Conservation (phyloP, 1,140 invertebrate species). For the Bombus confusus region DNA sequence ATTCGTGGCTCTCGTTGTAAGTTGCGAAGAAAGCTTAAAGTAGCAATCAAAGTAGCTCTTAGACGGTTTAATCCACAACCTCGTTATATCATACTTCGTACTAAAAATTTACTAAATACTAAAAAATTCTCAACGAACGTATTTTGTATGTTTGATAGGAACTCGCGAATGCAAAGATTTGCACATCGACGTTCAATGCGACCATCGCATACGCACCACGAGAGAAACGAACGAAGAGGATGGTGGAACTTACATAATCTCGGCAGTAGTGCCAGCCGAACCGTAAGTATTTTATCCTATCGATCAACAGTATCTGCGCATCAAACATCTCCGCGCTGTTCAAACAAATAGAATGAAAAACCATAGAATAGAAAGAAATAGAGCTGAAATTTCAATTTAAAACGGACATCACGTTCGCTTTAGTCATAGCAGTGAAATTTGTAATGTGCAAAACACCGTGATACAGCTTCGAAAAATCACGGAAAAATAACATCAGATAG, state of each 20-base stretch:
- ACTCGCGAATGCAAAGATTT: slow-evolving; percentile 93
- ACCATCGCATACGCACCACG: slow-evolving; percentile 85
- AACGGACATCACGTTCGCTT: neutral
- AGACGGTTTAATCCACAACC: too few species aligned
- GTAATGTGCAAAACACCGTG: neutral
- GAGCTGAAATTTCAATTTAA: neutral
- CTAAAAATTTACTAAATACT: too few species aligned
- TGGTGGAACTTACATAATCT: slow-evolving; percentile 89
- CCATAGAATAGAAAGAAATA: neutral
- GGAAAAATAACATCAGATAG: neutral
- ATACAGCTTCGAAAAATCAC: neutral
- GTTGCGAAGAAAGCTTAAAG: too few species aligned
- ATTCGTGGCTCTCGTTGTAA: too few species aligned
- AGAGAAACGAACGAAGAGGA: slow-evolving; percentile 84
- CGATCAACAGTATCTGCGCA: too few species aligned
- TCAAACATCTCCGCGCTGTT: neutral
- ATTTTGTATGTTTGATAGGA: slow-evolving; percentile 64
- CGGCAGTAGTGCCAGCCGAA: slow-evolving; percentile 91
- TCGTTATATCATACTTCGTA: too few species aligned
- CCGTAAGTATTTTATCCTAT: slow-evolving; percentile 85
- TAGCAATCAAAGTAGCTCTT: too few species aligned
- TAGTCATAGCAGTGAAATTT: neutral
- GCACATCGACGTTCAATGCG: slow-evolving; percentile 94
- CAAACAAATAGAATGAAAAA: neutral
- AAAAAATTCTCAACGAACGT: neutral